Conservation (phyloP, 2,113 vertebrate genomes). For the Apteryx owenii region DNA sequence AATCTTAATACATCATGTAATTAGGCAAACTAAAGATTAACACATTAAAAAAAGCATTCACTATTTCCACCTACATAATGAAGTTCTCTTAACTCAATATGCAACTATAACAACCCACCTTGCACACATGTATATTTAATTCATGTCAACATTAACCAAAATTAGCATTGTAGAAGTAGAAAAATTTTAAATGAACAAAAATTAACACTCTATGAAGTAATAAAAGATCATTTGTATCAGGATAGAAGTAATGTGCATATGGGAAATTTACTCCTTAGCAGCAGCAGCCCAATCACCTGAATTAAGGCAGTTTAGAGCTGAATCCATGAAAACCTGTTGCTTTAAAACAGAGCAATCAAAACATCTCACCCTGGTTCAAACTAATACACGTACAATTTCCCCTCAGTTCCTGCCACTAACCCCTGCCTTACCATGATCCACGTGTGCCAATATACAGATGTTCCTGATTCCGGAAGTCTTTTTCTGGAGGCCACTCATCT, state of each 20-base stretch:
- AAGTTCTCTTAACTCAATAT: not conserved
- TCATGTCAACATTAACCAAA: not conserved
- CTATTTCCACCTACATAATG: not conserved
- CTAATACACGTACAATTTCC: fast-evolving
- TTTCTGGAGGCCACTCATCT: constrained; percentile 85
- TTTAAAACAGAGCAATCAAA: not conserved
- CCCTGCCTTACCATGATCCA: constrained; percentile 90
- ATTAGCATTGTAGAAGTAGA: fast-evolving
- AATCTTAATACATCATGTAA: not conserved
- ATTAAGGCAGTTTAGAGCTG: not conserved
- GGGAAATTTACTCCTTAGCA: not conserved
- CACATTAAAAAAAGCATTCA: fast-evolving
- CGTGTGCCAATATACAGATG: constrained; percentile 94
- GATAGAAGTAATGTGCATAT: fast-evolving
- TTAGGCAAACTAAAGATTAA: not conserved
- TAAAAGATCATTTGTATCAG: not conserved
- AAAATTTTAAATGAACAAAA: not conserved
- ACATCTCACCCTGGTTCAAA: fast-evolving
- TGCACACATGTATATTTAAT: fast-evolving
- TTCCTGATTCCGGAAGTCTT: constrained; percentile 89
- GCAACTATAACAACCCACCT: not conserved
- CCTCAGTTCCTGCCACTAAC: not conserved
- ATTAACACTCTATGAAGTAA: fast-evolving
- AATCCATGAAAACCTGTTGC: not conserved
- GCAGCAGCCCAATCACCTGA: not conserved